Evolutionary conservation across 2,113 vertebrate genomes (phyloP).

Genomic region (Hylia prasina): DNA sequence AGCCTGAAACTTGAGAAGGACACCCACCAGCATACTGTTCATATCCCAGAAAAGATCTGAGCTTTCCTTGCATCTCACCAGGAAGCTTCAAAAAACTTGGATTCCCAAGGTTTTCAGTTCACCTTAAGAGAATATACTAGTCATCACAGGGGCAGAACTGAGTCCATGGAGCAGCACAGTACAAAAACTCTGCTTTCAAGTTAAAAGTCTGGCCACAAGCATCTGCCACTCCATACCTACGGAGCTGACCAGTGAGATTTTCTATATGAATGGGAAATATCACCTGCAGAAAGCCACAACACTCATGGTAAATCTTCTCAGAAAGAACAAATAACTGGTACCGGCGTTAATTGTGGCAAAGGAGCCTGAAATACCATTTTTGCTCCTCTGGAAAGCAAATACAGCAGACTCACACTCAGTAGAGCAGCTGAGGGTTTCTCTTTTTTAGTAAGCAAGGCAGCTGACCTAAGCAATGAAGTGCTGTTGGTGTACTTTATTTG

Average conservation of each 20-base stretch:
- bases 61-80: not conserved
- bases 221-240: not conserved
- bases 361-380: not conserved
- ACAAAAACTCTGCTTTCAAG: not conserved
- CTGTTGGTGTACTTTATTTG: not conserved
- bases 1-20: not conserved
- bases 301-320: accelerated
- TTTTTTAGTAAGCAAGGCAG: not conserved
- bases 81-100: not conserved
- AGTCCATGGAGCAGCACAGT: not conserved
- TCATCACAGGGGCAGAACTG: not conserved
- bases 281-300: not conserved
- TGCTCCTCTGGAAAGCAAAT: not conserved
- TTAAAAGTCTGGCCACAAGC: not conserved
- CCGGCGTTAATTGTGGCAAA: not conserved
- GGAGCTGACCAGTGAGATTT: not conserved
- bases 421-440: not conserved
- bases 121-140: not conserved
- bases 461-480: not conserved
- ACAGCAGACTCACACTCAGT: not conserved
- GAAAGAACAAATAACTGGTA: not conserved
- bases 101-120: not conserved
- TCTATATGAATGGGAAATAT: not conserved
- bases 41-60: conserved; percentile 20
- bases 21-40: not conserved